These are phyloP conservation scores for Acanthisitta chloris DNA, from an alignment of 2,113 vertebrate species.

Conservation along the genomic window DNA sequence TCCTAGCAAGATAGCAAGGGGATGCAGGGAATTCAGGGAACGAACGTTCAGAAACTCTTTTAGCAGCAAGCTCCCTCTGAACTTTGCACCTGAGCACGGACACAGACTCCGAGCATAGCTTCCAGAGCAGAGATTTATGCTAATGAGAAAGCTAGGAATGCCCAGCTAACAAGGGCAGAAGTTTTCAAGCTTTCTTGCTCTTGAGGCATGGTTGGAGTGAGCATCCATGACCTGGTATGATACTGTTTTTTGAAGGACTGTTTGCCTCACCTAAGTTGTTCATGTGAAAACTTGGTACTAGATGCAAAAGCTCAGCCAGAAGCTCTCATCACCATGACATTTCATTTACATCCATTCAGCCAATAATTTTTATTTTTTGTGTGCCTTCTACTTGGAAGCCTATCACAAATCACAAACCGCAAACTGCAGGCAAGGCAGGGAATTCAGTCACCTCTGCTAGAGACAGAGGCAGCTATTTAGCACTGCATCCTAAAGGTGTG, in stretches of 20 bases:
- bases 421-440: background rate
- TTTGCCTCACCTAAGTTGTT: background rate
- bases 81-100: background rate
- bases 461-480: background rate
- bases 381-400: background rate
- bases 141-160: background rate
- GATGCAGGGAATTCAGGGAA: background rate
- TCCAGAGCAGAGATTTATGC: background rate
- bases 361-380: background rate
- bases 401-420: background rate
- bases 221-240: background rate
- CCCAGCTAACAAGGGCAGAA: background rate
- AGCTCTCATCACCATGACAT: background rate
- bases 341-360: background rate
- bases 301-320: background rate
- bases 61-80: background rate
- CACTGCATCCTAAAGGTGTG: background rate
- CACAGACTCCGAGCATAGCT: background rate
- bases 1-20: background rate
- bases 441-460: background rate
- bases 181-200: background rate
- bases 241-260: background rate
- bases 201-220: background rate
- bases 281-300: background rate
- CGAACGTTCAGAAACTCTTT: background rate